phyloP scores from a whole-genome alignment of 2,797 vertebrate genomes.

The Echiichthys vipera region DNA sequence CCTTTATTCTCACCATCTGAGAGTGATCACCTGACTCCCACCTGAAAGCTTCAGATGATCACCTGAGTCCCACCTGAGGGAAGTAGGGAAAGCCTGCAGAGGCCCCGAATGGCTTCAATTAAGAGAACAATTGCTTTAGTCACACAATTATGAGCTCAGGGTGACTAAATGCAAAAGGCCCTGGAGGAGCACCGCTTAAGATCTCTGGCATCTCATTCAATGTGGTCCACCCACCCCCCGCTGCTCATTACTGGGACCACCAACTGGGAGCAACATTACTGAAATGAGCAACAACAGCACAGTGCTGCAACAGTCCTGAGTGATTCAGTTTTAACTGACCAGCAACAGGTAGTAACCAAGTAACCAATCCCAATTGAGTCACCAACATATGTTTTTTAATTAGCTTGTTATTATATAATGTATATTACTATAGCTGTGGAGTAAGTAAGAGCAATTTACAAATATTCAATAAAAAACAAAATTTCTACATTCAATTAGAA shows the following conservation, averaged over 20 bases:
- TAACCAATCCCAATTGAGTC: not conserved
- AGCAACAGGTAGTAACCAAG: no score
- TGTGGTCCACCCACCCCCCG: conserved; percentile 69
- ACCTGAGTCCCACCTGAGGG: conserved; percentile 81
- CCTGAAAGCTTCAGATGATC: conserved; percentile 62
- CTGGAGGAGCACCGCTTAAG: conserved; percentile 82
- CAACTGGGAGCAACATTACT: conserved; percentile 72
- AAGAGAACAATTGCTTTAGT: conserved; percentile 88
- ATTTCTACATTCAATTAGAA: not conserved
- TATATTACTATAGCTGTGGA: not conserved
- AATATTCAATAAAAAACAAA: not conserved
- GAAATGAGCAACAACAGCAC: conserved; percentile 68
- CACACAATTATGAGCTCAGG: conserved; percentile 87
- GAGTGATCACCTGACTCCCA: conserved; percentile 68
- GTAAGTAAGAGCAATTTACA: not conserved
- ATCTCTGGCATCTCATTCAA: conserved; percentile 82
- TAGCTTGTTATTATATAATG: not conserved
- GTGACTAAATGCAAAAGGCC: conserved; percentile 82
- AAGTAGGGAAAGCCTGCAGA: conserved; percentile 55
- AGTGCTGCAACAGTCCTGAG: conserved; percentile 35
- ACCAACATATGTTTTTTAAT: not conserved
- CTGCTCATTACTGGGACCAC: conserved; percentile 75
- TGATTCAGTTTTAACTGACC: conserved; percentile 46
- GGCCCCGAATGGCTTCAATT: conserved; percentile 81
- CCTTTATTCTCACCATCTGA: conserved; percentile 27